phyloP scores from a whole-genome alignment of 2,888 invertebrate genomes.

The Ochropleura plecta region DNA sequence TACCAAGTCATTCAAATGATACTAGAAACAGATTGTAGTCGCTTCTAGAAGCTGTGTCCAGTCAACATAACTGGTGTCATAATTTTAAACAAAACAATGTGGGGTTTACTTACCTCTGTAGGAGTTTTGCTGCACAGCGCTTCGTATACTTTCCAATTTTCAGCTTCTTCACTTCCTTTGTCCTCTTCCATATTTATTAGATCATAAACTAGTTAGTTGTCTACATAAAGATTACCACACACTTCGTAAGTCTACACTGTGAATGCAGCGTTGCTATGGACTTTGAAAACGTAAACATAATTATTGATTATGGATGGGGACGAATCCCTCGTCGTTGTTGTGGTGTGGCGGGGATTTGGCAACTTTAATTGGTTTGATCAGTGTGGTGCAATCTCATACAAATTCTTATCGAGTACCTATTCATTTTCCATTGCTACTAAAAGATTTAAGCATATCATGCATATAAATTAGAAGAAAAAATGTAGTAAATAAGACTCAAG shows the following conservation, averaged over 20 bases:
- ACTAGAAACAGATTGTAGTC: background rate
- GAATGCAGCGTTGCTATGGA: conserved; percentile 71
- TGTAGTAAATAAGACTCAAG: no score
- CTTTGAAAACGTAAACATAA: conserved; percentile 68
- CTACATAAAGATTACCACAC: conserved; percentile 22
- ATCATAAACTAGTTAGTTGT: conserved; percentile 5
- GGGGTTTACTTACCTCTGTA: conserved; percentile 83
- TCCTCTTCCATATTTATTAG: conserved; percentile 80
- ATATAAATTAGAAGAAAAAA: no score
- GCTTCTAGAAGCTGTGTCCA: background rate
- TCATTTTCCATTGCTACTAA: no score
- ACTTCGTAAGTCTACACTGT: conserved; percentile 9
- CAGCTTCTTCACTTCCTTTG: conserved; percentile 85
- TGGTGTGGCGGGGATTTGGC: background rate
- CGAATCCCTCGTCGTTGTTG: conserved; percentile 2
- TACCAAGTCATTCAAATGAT: no score
- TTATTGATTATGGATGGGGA: conserved; percentile 66
- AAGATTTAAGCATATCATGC: no score
- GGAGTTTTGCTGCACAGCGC: conserved; percentile 91
- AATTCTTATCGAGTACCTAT: no score
- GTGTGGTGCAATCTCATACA: no score
- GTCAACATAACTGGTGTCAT: background rate
- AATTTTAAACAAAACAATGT: conserved; percentile 17
- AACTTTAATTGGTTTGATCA: background rate
- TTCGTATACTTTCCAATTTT: conserved; percentile 94